phyloP scores from a whole-genome alignment of 2,113 vertebrate species.

The Taurulus bubalis region DNA sequence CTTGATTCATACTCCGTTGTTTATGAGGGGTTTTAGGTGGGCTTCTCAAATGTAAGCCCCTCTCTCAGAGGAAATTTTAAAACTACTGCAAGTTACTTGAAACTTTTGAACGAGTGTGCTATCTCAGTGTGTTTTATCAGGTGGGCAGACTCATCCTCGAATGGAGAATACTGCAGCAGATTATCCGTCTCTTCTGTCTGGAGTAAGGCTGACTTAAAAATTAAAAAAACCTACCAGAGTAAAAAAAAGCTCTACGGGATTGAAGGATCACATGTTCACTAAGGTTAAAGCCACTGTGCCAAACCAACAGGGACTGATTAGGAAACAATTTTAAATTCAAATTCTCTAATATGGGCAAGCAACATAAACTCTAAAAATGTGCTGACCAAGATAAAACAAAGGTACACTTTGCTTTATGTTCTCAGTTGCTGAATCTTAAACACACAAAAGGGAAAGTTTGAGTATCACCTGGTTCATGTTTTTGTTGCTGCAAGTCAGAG shows the following conservation, averaged over 20 bases:
- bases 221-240: not conserved
- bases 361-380: not conserved
- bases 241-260: conserved; percentile 24
- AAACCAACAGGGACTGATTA: conserved; percentile 11
- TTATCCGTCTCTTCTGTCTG: conserved; percentile 58
- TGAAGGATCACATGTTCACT: conserved; percentile 29
- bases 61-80: conserved; percentile 7
- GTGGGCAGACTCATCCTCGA: conserved; percentile 51
- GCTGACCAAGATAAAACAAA: not conserved
- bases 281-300: conserved; percentile 37
- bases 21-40: conserved; percentile 47
- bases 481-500: not conserved
- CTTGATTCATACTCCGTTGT: conserved; percentile 47
- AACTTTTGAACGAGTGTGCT: conserved; percentile 59
- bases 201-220: conserved; percentile 41
- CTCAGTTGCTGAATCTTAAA: not conserved
- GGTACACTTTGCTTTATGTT: not conserved
- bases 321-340: conserved; percentile 5
- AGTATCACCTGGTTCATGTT: not conserved
- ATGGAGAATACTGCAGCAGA: conserved; percentile 56
- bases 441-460: not conserved
- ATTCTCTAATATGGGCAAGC: not conserved
- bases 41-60: conserved; percentile 23
- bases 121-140: conserved; percentile 65
- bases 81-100: conserved; percentile 30